Percentiles rank a stretch among this genome's conserved stretches.
phyloP scores from a whole-genome alignment of 1,140 invertebrate species.

The Piezodorus guildinii region DNA sequence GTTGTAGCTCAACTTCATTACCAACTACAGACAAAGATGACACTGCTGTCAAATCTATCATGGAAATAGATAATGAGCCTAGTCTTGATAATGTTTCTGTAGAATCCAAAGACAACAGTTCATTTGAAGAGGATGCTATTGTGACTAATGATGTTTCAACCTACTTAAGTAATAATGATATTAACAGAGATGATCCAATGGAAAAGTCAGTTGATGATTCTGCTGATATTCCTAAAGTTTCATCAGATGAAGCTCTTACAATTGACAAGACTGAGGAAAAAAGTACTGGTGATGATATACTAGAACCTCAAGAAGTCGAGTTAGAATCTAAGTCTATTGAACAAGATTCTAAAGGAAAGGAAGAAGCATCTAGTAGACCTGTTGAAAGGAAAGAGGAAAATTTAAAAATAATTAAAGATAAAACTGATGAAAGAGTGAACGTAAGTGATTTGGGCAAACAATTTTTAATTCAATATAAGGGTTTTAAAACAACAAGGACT shows the following conservation, averaged over 20 bases:
- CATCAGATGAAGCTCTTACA: not conserved
- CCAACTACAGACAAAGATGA: no score
- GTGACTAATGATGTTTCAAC: no score
- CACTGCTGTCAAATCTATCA: no score
- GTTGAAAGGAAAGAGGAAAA: not conserved
- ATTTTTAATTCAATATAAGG: slow-evolving; percentile 20
- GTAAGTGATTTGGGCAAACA: not conserved
- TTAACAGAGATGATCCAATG: not conserved
- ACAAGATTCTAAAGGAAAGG: no score
- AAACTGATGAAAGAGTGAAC: not conserved
- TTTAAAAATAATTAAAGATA: not conserved
- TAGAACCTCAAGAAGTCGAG: no score
- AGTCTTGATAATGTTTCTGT: no score
- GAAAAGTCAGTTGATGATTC: not conserved
- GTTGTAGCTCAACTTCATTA: no score
- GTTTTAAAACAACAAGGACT: slow-evolving; percentile 15
- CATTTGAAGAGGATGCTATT: no score
- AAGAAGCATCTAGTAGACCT: not conserved
- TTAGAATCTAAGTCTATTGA: no score
- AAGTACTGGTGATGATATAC: not conserved
- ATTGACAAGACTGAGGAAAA: slow-evolving; percentile 3
- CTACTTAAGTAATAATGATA: no score
- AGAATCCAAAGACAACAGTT: no score
- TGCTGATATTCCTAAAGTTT: not conserved
- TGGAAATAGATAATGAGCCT: no score